Evolutionary conservation across 2,797 vertebrate species (phyloP), one percentile per base, ranked within the genome.

Genomic region (Pitangus sulphuratus): DNA sequence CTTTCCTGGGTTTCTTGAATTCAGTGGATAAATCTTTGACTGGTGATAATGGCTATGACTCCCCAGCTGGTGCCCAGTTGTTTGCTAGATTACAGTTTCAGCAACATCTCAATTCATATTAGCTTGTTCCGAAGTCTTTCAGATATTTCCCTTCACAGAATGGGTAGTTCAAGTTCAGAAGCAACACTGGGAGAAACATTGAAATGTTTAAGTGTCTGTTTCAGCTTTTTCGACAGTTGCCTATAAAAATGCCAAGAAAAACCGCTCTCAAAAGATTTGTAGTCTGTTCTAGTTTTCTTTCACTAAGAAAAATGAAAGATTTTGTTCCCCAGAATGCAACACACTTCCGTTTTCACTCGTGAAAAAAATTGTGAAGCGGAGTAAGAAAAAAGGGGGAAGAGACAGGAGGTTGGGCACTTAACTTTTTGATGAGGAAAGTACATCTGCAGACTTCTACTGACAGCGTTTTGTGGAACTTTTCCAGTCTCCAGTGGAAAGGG

Each of bases 151-250:
- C 18, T 78, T 74, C 60, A 26, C 8, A 11, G n/a, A 74, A 56
- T 30, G 22, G 8, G 17, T 45, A 65, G 21, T 77, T 84, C n/a
- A 31, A 50, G 45, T 83, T 82, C 47, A 62, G 89, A 48, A 91
- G 25, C 18, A 51, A 10, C 2, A 0, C 0, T 79, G 51, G 31
- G 51, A 89, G 44, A 68, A 58, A 21, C 18, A 66, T 8, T 54
- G n/a, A 84, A 82, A 89, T 70, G 28, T 84, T 91, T 48, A 84
- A 92, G 56, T 87, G 28, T 37, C 30, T 85, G 31, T 26, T 83
- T 15, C 51, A 77, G 47, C 8, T 79, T 87, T 94, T 89, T 60
- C 48, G 44, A 79, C 54, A 79, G 48, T 21, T 26, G 14, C 50
- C 20, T 61, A 50, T 80, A 85, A 95, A 93, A 92, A 87, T 64